Base-by-base conservation (phyloP, 2,113 vertebrate genomes). In the Vulpes lagopus region DNA sequence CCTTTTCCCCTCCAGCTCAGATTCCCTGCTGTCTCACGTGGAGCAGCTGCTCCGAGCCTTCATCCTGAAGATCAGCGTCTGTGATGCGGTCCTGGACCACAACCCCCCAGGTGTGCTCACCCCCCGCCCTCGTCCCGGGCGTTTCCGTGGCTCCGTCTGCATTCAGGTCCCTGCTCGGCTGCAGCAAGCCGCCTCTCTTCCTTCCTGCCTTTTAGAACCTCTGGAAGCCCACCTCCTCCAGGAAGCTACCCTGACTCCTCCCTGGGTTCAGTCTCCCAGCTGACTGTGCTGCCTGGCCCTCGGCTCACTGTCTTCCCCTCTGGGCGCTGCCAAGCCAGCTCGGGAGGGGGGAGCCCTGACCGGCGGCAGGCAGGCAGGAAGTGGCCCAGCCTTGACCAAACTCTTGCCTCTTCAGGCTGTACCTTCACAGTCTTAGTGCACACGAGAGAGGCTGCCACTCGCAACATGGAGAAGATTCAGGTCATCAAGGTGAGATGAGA, bases 391-490 rank as follows among this genome's bases (percentile, higher is more conserved):
- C 59, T 49, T 64, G 49, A 90, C 30, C 53, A 3, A 4, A 64
- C 7, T 57, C 53, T 87, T 14, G 27, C 67, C 38, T 89, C 43
- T 53, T 43, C 97, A 99, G 99, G 99, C 17, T 99, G 99, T 94
- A 99, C 99, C 25, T 99, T 99, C 97, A 99, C 99, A 0, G 99
- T 99, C 20, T 98, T 99, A n/a, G 99, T 99, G n/a, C 99, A 99
- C 95, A 99, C 99, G 0, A 99, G 99, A 97, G 99, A 99, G 97
- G 99, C 99, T 22, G 99, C 99, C 74, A 99, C 99, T 3, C 99
- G 99, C 25, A 99, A 99, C 97, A 99, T 99, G 99, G 99, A 99
- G 94, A 99, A 99, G 98, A 99, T 99, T 98, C 99, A 99, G 98
- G 99, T 99, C 97, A 99, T 99, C 97, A 99, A 99, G 99, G 99